Evolutionary conservation across 2,113 vertebrate species (phyloP), one percentile per base, ranked within the genome.

Genomic region (Bubo bubo): DNA sequence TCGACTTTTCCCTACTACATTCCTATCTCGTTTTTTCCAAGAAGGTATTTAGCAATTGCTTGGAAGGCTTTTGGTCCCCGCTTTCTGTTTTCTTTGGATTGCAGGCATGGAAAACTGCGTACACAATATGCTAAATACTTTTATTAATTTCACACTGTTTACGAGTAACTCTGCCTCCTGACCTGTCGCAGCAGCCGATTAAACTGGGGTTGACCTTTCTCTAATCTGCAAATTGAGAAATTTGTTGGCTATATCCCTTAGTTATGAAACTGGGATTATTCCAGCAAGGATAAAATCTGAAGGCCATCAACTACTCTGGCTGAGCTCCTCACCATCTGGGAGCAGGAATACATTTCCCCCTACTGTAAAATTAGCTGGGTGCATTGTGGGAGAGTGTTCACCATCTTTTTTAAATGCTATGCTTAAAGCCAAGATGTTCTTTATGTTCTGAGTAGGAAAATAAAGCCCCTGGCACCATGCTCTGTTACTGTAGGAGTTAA

Each of bases 261-360:
- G 83, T 95, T 97, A 96, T 49, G 90, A 97, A 96, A 95, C 88
- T 53, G 28, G 74, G 89, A 95, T 96, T 95, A 93, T 79, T 86
- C 28, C 63, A 83, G 59, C 20, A 15, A 87, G 80, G 86, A 73
- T 95, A 84, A 95, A 97, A 89, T 91, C 71, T 66, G 74, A 91
- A 81, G 56, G 59, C 90, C 35, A 58, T 79, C 79, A 55, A 7
- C 53, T 52, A 35, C 45, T 62, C 18, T 56, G 28, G 58, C 20
- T 77, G 58, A 88, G 83, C 37, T 53, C 12, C 32, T 91, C 19
- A 28, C 19, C 47, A 58, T 64, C 90, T 76, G 47, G 55, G 71
- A 95, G 63, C 62, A 86, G 80, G 73, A 91, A 76, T 58, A 47
- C 9, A 6, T 88, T 76, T 70, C 9, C 41, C 53, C 12, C 24